Evolutionary conservation across 2,113 vertebrate species (phyloP), one percentile per base, ranked within the genome.

Genomic region (Pollimyrus isidori): DNA sequence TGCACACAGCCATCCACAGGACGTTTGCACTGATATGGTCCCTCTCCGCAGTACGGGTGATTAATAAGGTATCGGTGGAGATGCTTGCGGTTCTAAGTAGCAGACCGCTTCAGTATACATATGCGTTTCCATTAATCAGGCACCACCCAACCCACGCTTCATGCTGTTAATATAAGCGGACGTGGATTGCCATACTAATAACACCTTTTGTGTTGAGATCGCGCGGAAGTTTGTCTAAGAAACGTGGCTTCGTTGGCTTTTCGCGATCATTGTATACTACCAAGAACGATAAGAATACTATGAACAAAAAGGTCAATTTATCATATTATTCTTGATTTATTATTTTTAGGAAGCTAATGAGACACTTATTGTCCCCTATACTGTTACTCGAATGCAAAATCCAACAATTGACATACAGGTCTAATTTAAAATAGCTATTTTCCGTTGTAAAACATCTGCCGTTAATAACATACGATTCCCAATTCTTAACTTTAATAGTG

Each of bases 61-160:
- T 88, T 73, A 88, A 82, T 88, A 88, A 88, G 73, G 49, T 82
- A 88, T 82, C 88, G 69, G 49, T 52, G 69, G 23, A 30, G 15
- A 76, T 5, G 69, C 88, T 88, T 26, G 65, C 69, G 65, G 46
- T 53, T 52, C 69, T 53, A 82, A 52, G 48, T 88, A 46, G 48
- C 87, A 65, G 4, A 53, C 73, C 49, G 26, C 49, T 76, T 52
- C 88, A 39, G 48, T 39, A 82, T 73, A 48, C 69, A 48, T 65
- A 65, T 88, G 45, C 56, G 45, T 76, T 30, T 88, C 69, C 65
- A 80, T 76, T 73, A 88, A 53, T 53, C 30, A 88, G 30, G 46
- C 88, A 82, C 19, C 52, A 53, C 46, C 52, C 39, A 80, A 80
- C 73, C 26, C 52, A 58, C 52, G 26, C 26, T 19, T 26, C 62